These are phyloP conservation scores for Aphidius ervi DNA, from an alignment of 1,140 invertebrate genomes.

Conservation along the genomic window DNA sequence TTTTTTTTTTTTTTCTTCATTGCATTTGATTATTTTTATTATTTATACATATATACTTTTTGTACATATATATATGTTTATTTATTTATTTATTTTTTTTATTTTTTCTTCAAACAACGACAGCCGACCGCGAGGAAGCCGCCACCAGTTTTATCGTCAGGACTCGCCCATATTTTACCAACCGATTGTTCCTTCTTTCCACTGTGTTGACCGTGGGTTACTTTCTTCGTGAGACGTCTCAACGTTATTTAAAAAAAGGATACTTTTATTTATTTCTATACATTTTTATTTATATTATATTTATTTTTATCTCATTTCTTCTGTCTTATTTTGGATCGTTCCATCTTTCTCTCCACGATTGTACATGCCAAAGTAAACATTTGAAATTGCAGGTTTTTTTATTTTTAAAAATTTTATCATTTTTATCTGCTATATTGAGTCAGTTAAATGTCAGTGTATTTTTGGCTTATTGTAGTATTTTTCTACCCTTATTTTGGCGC, in stretches of 20 bases:
- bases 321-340: no score
- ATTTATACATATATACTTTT: no score
- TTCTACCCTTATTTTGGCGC: no score
- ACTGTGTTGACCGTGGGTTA: slow-evolving; percentile 17
- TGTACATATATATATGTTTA: no score
- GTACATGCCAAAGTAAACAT: no score
- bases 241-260: slow-evolving; percentile 8
- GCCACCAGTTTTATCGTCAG: slow-evolving; percentile 44
- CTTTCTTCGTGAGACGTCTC: slow-evolving; percentile 25
- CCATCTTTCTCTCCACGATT: no score
- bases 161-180: slow-evolving; percentile 34
- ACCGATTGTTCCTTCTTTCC: slow-evolving; percentile 28
- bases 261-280: neutral
- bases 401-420: neutral
- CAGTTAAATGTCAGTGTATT: no score
- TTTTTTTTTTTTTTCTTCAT: neutral
- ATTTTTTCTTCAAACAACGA: slow-evolving; percentile 28
- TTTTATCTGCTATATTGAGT: no score
- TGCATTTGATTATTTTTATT: neutral
- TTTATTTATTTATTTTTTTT: slow-evolving; percentile 3
- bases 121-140: slow-evolving; percentile 37
- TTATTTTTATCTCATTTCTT: slow-evolving; percentile 2
- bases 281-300: neutral
- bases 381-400: neutral
- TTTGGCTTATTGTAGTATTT: no score